Base-by-base conservation (phyloP, 1,140 invertebrate species). In the Trichoplusia ni region DNA sequence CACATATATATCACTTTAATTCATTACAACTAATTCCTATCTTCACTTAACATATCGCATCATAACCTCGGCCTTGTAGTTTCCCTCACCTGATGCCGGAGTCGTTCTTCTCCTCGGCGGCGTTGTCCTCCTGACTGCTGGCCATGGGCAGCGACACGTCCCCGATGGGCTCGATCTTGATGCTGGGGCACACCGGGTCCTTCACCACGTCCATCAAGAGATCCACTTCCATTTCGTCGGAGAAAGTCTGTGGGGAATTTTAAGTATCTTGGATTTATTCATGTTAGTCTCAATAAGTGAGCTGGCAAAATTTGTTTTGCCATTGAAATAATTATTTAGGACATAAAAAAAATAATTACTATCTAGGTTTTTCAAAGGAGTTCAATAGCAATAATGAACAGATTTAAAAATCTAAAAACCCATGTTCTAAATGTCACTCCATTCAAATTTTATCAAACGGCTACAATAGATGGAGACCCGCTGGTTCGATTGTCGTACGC, bases 171-270 rank as follows among this genome's bases (percentile, higher is more conserved):
- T 87, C 83, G 3, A 90, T 84, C 64, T 82, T 89, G 51, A 90
- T 89, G 49, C 82, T 85, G 46, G 87, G 84, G 38, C 86, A 90
- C 59, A 66, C 80, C 0, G 67, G 42, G 19, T 82, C 81, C 9
- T 60, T 71, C 64, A 82, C 82, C 25, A 83, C 42, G 0, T 69
- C 77, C 85, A 49, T 87, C 84, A 7, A 85, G 54, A 5, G 74
- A 79, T 49, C 86, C 1, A 90, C 77, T 13, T 90, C 87, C 86
- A 90, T 89, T n/a, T 87, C 81, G 62, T 74, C 79, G 79, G 88
- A 66, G 14, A 21, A 23, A 0, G 37, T 9, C 11, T 0, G 37
- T 2, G 14, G 0, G 16, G 16, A 13, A 2, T 7, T 38, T 14
- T 38, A 7, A 18, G 16, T 4, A 2, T 2, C n/a, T 38, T 5